Evolutionary conservation across 2,113 vertebrate species (phyloP).

Genomic region (Scomber japonicus): DNA sequence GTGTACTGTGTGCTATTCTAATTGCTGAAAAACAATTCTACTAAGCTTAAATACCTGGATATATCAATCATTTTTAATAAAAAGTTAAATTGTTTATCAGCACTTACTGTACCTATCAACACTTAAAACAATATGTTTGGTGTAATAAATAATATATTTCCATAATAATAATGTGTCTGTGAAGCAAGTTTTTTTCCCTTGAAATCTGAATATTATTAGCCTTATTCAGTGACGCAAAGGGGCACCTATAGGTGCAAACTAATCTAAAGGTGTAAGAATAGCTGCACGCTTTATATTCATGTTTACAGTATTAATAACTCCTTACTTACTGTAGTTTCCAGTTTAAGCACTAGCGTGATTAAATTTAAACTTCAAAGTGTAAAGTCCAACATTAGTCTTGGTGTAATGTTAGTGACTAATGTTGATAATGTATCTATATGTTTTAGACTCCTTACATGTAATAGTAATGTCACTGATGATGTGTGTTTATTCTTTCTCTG

Average conservation of each 20-base stretch:
- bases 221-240: conserved; percentile 8
- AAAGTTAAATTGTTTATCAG: neutral
- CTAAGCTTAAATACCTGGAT: neutral
- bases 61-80: conserved; percentile 1
- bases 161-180: too few relatives aligned
- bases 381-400: neutral
- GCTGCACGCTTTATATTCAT: conserved; percentile 30
- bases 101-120: neutral
- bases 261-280: conserved; percentile 34
- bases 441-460: conserved; percentile 41
- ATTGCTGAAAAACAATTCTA: neutral
- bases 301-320: conserved; percentile 29
- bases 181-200: neutral
- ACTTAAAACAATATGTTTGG: neutral
- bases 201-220: conserved; percentile 2
- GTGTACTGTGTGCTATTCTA: neutral
- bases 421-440: conserved; percentile 1
- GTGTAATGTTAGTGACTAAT: neutral
- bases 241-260: conserved; percentile 1
- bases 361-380: conserved; percentile 9
- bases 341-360: neutral
- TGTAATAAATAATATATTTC: neutral
- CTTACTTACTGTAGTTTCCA: neutral
- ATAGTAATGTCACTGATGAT: conserved; percentile 47
- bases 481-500: conserved; percentile 49